phyloP scores from a whole-genome alignment of 2,888 invertebrate genomes.

The Tenthredo livida region DNA sequence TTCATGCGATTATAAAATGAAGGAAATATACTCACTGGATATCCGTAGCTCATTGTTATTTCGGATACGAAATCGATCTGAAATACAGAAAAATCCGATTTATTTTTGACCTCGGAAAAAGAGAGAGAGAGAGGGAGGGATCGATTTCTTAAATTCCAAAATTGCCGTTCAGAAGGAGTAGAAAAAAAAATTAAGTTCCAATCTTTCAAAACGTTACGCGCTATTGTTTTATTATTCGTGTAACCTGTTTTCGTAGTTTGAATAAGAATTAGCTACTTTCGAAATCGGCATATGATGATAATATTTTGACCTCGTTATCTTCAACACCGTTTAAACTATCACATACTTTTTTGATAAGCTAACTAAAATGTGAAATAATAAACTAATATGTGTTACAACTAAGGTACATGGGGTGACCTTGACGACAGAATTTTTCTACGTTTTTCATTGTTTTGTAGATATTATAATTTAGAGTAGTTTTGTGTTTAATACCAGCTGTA shows the following conservation, averaged over 20 bases:
- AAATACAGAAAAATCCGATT: neutral
- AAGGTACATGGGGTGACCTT: neutral
- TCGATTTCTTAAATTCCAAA: neutral
- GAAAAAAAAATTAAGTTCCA: neutral
- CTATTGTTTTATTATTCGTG: neutral
- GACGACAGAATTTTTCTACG: too few species aligned
- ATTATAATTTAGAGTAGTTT: neutral
- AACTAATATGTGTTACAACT: neutral
- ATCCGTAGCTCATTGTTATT: constrained; percentile 73
- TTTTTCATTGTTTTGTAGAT: neutral
- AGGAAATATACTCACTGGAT: constrained; percentile 68
- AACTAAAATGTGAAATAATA: neutral
- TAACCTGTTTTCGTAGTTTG: neutral
- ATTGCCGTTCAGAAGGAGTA: neutral
- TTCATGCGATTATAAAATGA: neutral
- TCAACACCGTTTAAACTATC: neutral
- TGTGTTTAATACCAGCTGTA: neutral
- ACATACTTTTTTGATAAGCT: neutral
- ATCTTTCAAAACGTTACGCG: neutral
- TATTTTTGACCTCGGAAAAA: neutral
- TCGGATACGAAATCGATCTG: constrained; percentile 12
- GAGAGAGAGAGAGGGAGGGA: neutral
- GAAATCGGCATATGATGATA: neutral
- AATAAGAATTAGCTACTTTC: neutral
- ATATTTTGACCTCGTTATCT: neutral